Evolutionary conservation across 2,888 invertebrate species (phyloP).

Genomic region (Cephus spinipes): DNA sequence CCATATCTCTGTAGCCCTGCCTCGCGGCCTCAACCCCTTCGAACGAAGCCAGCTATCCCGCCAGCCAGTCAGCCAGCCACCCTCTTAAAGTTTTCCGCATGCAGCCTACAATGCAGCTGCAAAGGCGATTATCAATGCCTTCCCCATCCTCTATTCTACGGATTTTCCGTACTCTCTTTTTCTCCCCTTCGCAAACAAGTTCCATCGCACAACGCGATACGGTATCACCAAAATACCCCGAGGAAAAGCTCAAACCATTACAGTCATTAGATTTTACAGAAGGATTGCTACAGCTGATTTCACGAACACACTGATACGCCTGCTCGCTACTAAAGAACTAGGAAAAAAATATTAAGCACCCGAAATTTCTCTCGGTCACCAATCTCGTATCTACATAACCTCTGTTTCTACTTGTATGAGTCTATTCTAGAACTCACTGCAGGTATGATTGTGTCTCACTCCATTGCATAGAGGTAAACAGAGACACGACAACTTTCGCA

Average conservation of each 20-base stretch:
- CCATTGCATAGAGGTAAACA: neutral
- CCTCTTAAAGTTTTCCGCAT: slow-evolving; percentile 30
- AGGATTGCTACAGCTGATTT: no score
- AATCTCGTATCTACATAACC: no score
- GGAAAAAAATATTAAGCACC: no score
- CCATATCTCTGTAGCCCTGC: slow-evolving; percentile 39
- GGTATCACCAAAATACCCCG: no score
- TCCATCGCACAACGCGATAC: no score
- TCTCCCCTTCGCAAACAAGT: neutral
- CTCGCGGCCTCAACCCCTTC: slow-evolving; percentile 16
- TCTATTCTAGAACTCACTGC: no score
- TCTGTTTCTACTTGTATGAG: no score
- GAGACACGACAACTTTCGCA: slow-evolving; percentile 2
- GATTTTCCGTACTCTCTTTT: neutral
- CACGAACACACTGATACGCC: no score
- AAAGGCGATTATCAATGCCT: slow-evolving; percentile 36
- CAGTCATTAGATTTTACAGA: no score
- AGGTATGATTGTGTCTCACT: neutral
- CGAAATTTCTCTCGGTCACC: no score
- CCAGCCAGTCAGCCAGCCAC: slow-evolving; percentile 16
- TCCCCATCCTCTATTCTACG: neutral
- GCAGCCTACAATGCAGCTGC: slow-evolving; percentile 25
- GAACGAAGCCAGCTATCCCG: slow-evolving; percentile 7
- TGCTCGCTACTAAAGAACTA: no score
- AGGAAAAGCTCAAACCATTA: no score